A percentile compares a stretch with the other conserved stretches of the same genome.
These are phyloP conservation scores for Syngnathus rostellatus DNA, from an alignment of 2,797 vertebrate genomes.

Conservation along the genomic window DNA sequence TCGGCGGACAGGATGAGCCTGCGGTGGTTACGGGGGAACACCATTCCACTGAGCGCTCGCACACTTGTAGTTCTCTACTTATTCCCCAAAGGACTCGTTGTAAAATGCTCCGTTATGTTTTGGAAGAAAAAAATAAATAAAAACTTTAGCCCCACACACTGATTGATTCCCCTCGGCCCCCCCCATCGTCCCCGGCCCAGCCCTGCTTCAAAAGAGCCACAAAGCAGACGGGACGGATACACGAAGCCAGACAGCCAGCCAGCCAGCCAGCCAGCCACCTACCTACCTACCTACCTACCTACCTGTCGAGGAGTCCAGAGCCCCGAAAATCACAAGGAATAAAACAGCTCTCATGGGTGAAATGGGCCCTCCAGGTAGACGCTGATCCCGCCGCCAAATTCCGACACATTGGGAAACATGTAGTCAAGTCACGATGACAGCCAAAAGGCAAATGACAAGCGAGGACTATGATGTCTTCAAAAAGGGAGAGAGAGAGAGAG, in stretches of 20 bases:
- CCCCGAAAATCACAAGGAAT: background rate
- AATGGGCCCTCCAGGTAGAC: background rate
- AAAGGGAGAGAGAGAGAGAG: background rate
- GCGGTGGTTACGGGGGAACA: background rate
- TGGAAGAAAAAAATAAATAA: background rate
- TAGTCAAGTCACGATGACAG: background rate
- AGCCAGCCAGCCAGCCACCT: too few species aligned
- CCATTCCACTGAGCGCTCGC: background rate
- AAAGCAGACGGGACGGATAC: too few species aligned
- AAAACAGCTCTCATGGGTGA: background rate
- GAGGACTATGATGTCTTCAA: background rate
- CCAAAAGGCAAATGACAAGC: background rate
- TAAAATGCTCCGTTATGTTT: background rate
- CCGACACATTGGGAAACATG: too few species aligned
- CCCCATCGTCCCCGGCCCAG: too few species aligned
- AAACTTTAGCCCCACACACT: too few species aligned
- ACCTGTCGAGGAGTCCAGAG: background rate
- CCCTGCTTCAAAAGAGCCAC: too few species aligned
- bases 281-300: background rate
- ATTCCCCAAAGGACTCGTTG: background rate
- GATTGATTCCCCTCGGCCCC: too few species aligned
- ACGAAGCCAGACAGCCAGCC: background rate
- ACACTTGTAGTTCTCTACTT: background rate
- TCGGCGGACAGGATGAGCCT: constrained; percentile 26
- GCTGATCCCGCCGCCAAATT: too few species aligned